Evolutionary conservation across 2,113 vertebrate species (phyloP).

Genomic region (Pipa parva): DNA sequence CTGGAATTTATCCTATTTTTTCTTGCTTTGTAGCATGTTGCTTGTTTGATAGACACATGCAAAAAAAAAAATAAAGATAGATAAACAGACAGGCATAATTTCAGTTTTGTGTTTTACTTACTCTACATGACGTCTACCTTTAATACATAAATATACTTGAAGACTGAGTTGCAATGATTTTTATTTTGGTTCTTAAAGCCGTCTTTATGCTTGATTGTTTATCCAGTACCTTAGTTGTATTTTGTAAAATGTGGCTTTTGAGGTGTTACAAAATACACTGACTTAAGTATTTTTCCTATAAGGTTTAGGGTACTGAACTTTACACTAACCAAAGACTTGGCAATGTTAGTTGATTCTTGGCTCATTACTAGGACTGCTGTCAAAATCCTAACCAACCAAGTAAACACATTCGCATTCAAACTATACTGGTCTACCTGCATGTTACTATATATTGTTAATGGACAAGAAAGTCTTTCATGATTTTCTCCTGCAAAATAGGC

Average conservation of each 20-base stretch:
- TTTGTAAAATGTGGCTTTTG: slow-evolving; percentile 16
- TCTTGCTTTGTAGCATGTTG: too few species aligned
- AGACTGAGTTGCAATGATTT: background rate
- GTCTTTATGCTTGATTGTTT: slow-evolving; percentile 27
- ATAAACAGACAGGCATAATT: too few species aligned
- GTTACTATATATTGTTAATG: too few species aligned
- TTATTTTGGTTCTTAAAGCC: slow-evolving; percentile 6
- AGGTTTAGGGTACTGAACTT: background rate
- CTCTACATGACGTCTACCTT: too few species aligned
- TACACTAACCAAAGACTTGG: slow-evolving; percentile 33
- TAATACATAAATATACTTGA: background rate
- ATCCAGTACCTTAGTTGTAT: slow-evolving; percentile 5
- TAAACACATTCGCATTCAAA: too few species aligned
- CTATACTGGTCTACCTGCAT: too few species aligned
- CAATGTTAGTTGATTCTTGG: slow-evolving; percentile 27
- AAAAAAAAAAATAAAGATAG: too few species aligned
- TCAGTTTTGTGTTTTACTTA: too few species aligned
- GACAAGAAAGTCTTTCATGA: too few species aligned
- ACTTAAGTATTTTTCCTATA: slow-evolving; percentile 30
- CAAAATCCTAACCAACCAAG: slow-evolving; percentile 20
- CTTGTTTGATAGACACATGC: too few species aligned
- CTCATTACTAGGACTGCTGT: slow-evolving; percentile 17
- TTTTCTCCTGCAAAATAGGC: too few species aligned
- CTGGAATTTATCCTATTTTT: too few species aligned
- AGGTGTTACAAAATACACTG: slow-evolving; percentile 18